These are phyloP conservation scores for Strix aluco DNA, from an alignment of 2,113 vertebrate genomes.

Conservation along the genomic window DNA sequence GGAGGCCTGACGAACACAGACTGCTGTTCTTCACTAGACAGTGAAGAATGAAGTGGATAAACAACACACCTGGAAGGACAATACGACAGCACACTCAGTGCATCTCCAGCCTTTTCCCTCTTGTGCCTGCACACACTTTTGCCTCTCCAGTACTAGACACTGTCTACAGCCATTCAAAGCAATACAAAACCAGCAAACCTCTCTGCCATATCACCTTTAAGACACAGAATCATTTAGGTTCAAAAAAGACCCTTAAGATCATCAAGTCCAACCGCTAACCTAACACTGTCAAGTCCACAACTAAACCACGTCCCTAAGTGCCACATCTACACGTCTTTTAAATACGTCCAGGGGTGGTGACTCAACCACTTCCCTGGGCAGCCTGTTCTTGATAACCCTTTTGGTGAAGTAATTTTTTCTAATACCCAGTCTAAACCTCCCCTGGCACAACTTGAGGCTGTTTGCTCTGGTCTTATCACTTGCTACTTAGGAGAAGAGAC, in stretches of 20 bases:
- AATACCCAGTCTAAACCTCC: too few species aligned
- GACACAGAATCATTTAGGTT: neutral
- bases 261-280: neutral
- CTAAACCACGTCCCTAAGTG: neutral
- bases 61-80: constrained; percentile 83
- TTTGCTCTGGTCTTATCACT: neutral
- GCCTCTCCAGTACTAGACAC: neutral
- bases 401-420: neutral
- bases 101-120: neutral
- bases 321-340: neutral
- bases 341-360: neutral
- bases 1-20: constrained; percentile 89
- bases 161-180: neutral
- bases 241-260: neutral
- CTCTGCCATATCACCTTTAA: neutral
- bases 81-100: neutral
- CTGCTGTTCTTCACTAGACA: constrained; percentile 96
- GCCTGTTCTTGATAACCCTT: neutral
- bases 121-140: neutral
- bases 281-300: neutral
- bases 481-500: neutral
- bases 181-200: neutral
- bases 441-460: neutral
- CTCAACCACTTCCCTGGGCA: neutral
- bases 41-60: constrained; percentile 92